Evolutionary conservation across 2,797 vertebrate species (phyloP), one percentile per base, ranked within the genome.

Genomic region (Rhabdomys pumilio): DNA sequence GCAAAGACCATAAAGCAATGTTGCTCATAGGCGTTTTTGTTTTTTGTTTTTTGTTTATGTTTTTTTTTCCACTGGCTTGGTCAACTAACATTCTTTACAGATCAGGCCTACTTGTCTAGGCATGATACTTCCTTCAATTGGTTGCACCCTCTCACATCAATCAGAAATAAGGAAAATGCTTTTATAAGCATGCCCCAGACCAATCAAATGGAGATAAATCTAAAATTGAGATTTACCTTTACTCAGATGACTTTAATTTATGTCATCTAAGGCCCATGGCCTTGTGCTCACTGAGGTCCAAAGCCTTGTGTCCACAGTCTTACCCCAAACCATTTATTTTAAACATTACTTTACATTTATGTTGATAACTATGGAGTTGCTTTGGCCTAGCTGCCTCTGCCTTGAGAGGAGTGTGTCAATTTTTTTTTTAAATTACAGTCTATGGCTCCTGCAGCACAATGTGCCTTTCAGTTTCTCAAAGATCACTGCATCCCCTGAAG

Each of bases 291-390:
- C 4, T 72, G 34, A 19, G 17, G 34, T 7, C 15, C 34, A 72
- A 34, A 72, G 31, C 22, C 44, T 61, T 31, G 81, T 81, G 8
- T 8, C 53, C 31, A 79, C 3, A 55, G 31, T 34, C 59, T 75
- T 14, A 31, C 11, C 72, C 63, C 88, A 17, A 92, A 90, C 22
- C 11, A 69, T 69, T 69, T 69, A 77, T 4, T 97, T 84, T 77
- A 87, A 86, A 47, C n/a, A 5, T 41, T 89, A 22, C 17, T 91
- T 47, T 85, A 1, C 76, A 19, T 79, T 14, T 79, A 4, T 2
- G 67, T 17, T 15, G 34, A 14, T 7, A 69, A 69, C 6, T 69
- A n/a, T 17, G 31, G 34, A 69, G 8, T 19, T 69, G 6, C 15
- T 69, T 14, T 69, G 34, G 6, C 6, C 67, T 69, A 69, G 67